Evolutionary conservation across 2,888 invertebrate species (phyloP).

Genomic region (Apeira syringaria): DNA sequence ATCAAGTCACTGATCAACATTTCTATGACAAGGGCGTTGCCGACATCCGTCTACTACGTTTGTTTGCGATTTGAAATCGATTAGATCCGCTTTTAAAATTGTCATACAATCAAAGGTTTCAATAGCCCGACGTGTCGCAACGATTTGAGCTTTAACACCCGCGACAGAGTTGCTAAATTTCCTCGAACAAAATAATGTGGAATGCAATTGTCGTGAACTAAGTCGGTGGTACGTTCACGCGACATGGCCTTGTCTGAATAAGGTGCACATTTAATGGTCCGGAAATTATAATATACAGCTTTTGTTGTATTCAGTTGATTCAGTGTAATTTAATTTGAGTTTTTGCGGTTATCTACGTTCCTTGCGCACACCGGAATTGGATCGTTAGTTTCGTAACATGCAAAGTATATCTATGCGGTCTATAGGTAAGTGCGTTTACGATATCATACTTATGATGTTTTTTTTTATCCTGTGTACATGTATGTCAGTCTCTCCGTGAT

Average conservation of each 20-base stretch:
- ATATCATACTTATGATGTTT: conserved; percentile 10
- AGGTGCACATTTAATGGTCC: conserved; percentile 67
- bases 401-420: conserved; percentile 34
- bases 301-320: conserved; percentile 56
- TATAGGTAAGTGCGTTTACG: conserved; percentile 3
- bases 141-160: conserved; percentile 56
- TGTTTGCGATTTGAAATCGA: conserved; percentile 64
- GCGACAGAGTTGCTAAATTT: conserved; percentile 58
- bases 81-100: conserved; percentile 74
- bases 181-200: conserved; percentile 53
- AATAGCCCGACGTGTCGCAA: conserved; percentile 44
- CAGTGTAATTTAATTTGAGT: conserved; percentile 41
- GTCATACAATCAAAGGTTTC: conserved; percentile 54
- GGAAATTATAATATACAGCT: conserved; percentile 72
- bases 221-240: conserved; percentile 57
- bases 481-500: too few species aligned
- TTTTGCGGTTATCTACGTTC: conserved; percentile 47
- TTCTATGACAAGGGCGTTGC: conserved; percentile 68
- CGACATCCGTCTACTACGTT: conserved; percentile 66
- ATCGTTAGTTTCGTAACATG: conserved; percentile 49
- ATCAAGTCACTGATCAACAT: conserved; percentile 41
- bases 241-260: conserved; percentile 64
- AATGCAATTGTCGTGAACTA: conserved; percentile 71
- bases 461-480: too few species aligned
- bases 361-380: conserved; percentile 42